Evolutionary conservation across 2,797 vertebrate genomes (phyloP).

Genomic region (Syngnathus rostellatus): DNA sequence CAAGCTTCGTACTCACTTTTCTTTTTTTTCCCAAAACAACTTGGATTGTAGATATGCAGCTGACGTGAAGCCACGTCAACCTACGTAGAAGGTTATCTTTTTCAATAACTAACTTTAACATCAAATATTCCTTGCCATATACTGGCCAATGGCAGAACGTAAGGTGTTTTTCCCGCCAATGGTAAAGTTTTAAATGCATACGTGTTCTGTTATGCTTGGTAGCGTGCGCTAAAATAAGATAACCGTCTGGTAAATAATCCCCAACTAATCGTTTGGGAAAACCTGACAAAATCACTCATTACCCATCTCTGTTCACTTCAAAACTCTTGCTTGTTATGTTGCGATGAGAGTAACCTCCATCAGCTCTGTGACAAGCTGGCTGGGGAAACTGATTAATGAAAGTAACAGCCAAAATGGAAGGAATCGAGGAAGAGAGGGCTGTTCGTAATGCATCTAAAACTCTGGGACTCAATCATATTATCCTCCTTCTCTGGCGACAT

Average conservation of each 20-base stretch:
- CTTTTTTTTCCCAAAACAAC: too few species aligned
- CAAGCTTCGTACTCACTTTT: too few species aligned
- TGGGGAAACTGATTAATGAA: constrained; percentile 26
- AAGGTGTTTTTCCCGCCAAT: too few species aligned
- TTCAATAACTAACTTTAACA: too few species aligned
- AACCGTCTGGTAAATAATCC: not conserved
- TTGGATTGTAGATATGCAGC: too few species aligned
- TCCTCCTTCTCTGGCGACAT: constrained; percentile 47
- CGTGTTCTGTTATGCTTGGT: too few species aligned
- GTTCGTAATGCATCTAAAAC: constrained; percentile 53
- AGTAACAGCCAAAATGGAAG: constrained; percentile 35
- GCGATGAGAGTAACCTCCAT: constrained; percentile 4
- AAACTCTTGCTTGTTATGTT: constrained; percentile 14
- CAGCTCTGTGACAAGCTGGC: constrained; percentile 16
- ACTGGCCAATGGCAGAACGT: too few species aligned
- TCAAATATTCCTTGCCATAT: too few species aligned
- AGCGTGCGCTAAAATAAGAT: too few species aligned
- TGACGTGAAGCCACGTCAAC: too few species aligned
- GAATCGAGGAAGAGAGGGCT: constrained; percentile 40
- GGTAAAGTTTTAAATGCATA: too few species aligned
- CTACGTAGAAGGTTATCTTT: too few species aligned
- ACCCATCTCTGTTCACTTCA: constrained; percentile 10
- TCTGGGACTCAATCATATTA: constrained; percentile 60
- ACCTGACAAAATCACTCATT: not conserved
- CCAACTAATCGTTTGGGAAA: not conserved